phyloP scores from a whole-genome alignment of 2,113 vertebrate species.

The Echinops telfairi region DNA sequence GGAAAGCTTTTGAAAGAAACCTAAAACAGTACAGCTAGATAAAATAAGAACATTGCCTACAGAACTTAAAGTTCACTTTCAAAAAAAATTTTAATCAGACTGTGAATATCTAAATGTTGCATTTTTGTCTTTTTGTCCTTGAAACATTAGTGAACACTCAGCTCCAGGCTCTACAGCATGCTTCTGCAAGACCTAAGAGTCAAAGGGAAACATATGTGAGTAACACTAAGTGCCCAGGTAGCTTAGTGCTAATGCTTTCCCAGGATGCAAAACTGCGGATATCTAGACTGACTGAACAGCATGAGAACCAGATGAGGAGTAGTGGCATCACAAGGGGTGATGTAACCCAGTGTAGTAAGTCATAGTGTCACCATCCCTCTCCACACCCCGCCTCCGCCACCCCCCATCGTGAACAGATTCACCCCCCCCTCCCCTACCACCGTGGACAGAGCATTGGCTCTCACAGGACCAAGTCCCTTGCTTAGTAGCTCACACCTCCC shows the following conservation, averaged over 20 bases:
- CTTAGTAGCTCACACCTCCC: too few relatives aligned
- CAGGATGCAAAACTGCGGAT: not conserved
- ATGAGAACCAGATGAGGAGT: not conserved
- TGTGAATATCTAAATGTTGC: conserved; percentile 50
- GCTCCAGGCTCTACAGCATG: not conserved
- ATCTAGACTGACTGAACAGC: not conserved
- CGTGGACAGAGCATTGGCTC: too few relatives aligned
- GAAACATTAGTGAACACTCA: conserved; percentile 29
- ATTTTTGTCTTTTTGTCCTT: not conserved
- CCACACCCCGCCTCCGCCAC: too few relatives aligned
- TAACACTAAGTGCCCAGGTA: not conserved
- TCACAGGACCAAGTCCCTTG: too few relatives aligned
- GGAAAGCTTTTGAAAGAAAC: conserved; percentile 20
- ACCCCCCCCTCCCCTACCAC: too few relatives aligned
- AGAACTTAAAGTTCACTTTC: conserved; percentile 29
- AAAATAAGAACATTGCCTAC: conserved; percentile 11
- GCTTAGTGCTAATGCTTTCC: conserved; percentile 7
- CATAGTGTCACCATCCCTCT: not conserved
- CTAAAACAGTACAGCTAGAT: not conserved
- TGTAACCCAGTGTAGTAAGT: not conserved
- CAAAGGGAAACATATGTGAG: not conserved
- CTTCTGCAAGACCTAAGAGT: not conserved
- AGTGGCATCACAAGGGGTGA: not conserved
- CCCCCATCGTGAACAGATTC: too few relatives aligned
- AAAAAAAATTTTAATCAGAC: conserved; percentile 22